Base-by-base conservation (phyloP, 2,888 invertebrate genomes). In the Idaea dimidiata region DNA sequence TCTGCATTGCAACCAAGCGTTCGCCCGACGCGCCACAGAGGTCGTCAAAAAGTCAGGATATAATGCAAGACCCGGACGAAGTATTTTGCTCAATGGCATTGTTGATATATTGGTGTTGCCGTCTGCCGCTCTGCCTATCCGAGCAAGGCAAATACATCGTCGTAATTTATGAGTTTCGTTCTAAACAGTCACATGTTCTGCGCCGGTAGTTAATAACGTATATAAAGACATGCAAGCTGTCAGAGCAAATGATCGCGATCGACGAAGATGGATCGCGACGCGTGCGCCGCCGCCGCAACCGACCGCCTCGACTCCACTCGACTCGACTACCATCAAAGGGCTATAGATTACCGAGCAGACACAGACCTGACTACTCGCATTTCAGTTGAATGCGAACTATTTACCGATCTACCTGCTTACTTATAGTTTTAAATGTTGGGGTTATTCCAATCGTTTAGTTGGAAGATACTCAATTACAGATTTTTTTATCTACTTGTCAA, bases 211-310 rank as follows among this genome's bases (percentile, higher is more conserved):
- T 69, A 68, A 70, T 70, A 70, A 65, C 61, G 62, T 68, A 76
- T 72, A 74, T 71, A 67, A 71, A 69, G 71, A 73, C 79, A 78
- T 74, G 76, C 74, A 66, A 24, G 63, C 79, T 75, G 81, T 81
- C 81, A 78, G 61, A 69, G 73, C 67, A 78, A 80, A 81, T 78
- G 81, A 81, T 80, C 65, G 68, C 72, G 81, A 81, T 81, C 66
- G 71, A 80, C 80, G 75, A 75, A 81, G 81, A 81, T 79, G 78
- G 76, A 81, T 80, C 74, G 43, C 43, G 43, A 43, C 43, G 43
- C 14, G 43, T 43, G 43, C 43, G 43, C 43, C 32, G 32, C 32
- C 10, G 43, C 14, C 2, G 0, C 43, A 10, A 14, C 14, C 14
- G 14, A 14, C 14, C 14, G 14, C 14, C 43, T 2, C 43, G 43